These are phyloP conservation scores for Phalacrocorax brasilianus DNA, from an alignment of 2,113 vertebrate species.

Conservation along the genomic window DNA sequence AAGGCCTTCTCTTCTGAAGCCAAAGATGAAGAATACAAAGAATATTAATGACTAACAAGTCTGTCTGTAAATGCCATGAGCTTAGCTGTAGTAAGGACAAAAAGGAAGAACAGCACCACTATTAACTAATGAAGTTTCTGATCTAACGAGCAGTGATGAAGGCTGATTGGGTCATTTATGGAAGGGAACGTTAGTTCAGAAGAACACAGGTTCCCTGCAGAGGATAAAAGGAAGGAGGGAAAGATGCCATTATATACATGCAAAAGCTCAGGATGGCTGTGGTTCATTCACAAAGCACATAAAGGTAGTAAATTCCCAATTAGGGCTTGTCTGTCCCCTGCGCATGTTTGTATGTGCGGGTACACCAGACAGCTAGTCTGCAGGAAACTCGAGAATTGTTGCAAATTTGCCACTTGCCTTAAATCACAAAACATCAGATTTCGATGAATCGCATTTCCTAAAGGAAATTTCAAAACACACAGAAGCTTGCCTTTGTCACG, in stretches of 20 bases:
- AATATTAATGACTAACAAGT: constrained; percentile 62
- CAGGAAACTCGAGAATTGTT: accelerated
- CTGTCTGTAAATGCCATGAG: constrained; percentile 34
- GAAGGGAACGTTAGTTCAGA: neutral
- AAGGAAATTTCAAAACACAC: neutral
- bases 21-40: constrained; percentile 62
- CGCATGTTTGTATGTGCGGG: accelerated
- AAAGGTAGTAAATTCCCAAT: neutral
- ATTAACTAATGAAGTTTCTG: constrained; percentile 49
- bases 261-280: neutral
- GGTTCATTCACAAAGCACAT: neutral
- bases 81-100: neutral
- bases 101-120: constrained; percentile 5
- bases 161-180: neutral
- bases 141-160: neutral
- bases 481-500: neutral
- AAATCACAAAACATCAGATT: neutral
- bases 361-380: neutral
- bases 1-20: constrained; percentile 55
- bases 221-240: neutral
- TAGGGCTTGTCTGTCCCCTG: neutral
- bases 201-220: neutral
- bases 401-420: neutral
- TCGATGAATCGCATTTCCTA: neutral
- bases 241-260: neutral